phyloP scores from a whole-genome alignment of 2,797 vertebrate species.

The Galagoides demidoff region DNA sequence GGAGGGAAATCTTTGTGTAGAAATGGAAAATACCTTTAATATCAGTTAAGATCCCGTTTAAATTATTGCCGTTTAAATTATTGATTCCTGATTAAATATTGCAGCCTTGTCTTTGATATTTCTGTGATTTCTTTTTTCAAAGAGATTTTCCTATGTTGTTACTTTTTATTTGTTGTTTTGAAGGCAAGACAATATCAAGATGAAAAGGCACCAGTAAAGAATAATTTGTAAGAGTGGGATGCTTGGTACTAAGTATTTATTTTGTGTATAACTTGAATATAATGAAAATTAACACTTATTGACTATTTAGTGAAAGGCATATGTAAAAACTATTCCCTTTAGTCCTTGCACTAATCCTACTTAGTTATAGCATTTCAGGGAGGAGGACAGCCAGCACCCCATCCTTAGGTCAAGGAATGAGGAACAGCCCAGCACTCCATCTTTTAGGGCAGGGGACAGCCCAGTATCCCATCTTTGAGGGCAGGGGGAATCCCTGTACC shows the following conservation, averaged over 20 bases:
- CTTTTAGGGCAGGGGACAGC: neutral
- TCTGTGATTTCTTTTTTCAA: neutral
- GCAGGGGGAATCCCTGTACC: too few species aligned
- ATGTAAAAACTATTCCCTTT: neutral
- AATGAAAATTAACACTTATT: neutral
- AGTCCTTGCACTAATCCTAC: neutral
- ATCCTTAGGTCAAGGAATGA: too few species aligned
- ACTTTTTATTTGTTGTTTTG: neutral
- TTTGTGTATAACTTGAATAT: constrained; percentile 25
- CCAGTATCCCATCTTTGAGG: rapidly evolving
- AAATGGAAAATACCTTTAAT: constrained; percentile 18
- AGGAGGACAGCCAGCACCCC: too few species aligned
- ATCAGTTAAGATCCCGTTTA: neutral
- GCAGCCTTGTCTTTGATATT: neutral
- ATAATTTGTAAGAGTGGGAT: neutral
- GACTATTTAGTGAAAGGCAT: neutral
- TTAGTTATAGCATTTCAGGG: neutral
- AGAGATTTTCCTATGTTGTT: neutral
- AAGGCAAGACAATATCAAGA: neutral
- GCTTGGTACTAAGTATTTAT: neutral
- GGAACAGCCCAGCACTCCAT: neutral
- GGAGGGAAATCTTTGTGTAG: neutral
- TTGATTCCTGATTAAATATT: constrained; percentile 23
- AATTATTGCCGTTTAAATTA: neutral
- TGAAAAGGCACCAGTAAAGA: neutral